phyloP scores from a whole-genome alignment of 2,113 vertebrate species.

The Dicerorhinus sumatrensis region DNA sequence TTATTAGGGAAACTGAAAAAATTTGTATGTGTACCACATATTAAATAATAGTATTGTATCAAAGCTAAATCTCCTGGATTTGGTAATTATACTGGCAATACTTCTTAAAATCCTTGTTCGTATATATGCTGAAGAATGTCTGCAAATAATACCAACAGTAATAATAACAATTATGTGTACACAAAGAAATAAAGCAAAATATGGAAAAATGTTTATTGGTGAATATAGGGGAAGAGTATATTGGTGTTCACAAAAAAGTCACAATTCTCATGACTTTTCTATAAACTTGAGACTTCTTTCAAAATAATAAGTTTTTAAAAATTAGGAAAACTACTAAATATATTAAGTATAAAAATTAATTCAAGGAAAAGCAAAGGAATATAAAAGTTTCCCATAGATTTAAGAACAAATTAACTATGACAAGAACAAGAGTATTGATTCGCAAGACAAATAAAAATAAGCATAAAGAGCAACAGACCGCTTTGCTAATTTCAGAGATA shows the following conservation, averaged over 20 bases:
- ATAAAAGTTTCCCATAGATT: neutral
- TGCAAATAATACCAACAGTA: neutral
- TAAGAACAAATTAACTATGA: conserved; percentile 35
- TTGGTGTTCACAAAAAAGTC: neutral
- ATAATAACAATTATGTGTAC: neutral
- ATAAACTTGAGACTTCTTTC: neutral
- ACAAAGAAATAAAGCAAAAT: conserved; percentile 1
- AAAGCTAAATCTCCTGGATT: neutral
- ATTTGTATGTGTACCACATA: neutral
- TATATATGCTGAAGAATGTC: neutral
- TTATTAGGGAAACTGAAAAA: neutral
- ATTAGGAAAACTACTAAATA: neutral
- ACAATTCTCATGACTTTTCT: neutral
- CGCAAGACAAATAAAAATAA: neutral
- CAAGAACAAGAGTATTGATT: neutral
- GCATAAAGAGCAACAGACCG: neutral
- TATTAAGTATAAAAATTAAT: neutral
- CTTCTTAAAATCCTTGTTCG: neutral
- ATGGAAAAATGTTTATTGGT: neutral
- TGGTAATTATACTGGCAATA: neutral
- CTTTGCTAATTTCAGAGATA: neutral
- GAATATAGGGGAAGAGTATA: neutral
- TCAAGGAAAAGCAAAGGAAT: conserved; percentile 20
- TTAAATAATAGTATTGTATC: neutral
- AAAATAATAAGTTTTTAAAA: neutral